Evolutionary conservation across 2,888 invertebrate genomes (phyloP).

Genomic region (Campopleginae sp.): DNA sequence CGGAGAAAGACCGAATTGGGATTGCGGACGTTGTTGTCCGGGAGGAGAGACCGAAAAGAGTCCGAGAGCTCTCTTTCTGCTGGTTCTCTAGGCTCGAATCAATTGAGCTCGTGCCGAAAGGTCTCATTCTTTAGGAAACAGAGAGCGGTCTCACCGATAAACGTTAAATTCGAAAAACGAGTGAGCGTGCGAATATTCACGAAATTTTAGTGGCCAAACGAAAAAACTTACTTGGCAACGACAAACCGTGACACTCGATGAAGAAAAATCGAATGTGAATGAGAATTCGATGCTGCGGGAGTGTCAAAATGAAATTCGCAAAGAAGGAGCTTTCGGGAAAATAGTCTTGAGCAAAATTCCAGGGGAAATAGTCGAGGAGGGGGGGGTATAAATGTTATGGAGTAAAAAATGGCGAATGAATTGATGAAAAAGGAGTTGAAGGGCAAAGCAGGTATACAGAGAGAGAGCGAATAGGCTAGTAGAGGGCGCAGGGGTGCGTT

Average conservation of each 20-base stretch:
- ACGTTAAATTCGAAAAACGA: not conserved
- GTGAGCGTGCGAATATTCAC: too few relatives aligned
- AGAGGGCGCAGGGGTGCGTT: constrained; percentile 43
- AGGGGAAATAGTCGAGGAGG: not conserved
- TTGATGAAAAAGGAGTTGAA: constrained; percentile 29
- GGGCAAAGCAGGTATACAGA: not conserved
- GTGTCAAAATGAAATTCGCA: not conserved
- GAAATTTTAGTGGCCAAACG: too few relatives aligned
- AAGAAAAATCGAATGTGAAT: not conserved
- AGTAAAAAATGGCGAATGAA: constrained; percentile 53
- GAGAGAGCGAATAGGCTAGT: constrained; percentile 12
- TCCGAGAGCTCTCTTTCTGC: constrained; percentile 8
- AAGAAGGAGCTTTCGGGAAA: not conserved
- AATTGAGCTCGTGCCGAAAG: not conserved
- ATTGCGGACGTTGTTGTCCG: constrained; percentile 70
- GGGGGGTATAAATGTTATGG: not conserved
- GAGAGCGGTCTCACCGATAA: not conserved
- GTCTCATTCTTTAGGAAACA: not conserved
- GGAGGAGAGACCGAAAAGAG: constrained; percentile 55
- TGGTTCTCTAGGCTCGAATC: not conserved
- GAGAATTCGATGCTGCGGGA: not conserved
- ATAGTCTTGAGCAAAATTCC: not conserved
- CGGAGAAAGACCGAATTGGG: constrained; percentile 40
- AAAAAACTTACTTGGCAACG: too few relatives aligned
- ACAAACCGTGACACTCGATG: not conserved